Evolutionary conservation across 2,797 vertebrate genomes (phyloP).

Genomic region (Setipinna tenuifilis): DNA sequence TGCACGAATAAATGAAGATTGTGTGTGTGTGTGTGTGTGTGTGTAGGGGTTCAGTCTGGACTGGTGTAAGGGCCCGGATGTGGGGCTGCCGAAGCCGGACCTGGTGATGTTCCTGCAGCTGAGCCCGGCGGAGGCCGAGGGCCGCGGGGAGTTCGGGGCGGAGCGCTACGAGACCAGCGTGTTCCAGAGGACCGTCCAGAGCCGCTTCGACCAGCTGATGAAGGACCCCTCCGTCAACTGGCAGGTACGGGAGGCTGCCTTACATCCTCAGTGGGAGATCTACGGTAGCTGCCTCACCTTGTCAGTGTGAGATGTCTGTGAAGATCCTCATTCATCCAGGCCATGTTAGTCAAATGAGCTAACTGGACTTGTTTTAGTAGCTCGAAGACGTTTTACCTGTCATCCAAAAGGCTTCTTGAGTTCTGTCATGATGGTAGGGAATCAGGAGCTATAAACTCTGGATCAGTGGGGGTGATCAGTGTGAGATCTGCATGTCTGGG

Average conservation of each 20-base stretch:
- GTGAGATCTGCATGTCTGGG: no score
- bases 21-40: not conserved
- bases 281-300: no score
- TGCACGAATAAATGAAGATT: no score
- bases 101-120: conserved; percentile 89
- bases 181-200: conserved; percentile 83
- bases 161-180: conserved; percentile 85
- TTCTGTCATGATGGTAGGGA: no score
- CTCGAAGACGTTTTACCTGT: no score
- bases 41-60: conserved; percentile 85
- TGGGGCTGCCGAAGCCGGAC: conserved; percentile 93
- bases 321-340: no score
- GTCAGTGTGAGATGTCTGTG: no score
- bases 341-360: no score
- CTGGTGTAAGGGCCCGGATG: conserved; percentile 90
- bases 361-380: no score
- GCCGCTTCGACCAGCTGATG: conserved; percentile 81
- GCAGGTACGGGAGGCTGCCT: conserved; percentile 74
- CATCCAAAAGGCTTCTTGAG: no score
- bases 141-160: conserved; percentile 81
- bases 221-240: conserved; percentile 85
- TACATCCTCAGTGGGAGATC: not conserved
- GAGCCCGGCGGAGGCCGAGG: conserved; percentile 69
- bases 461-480: no score
- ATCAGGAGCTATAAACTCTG: no score